These are phyloP conservation scores for Agrotis exclamationis DNA, from an alignment of 2,888 invertebrate genomes.

Conservation along the genomic window DNA sequence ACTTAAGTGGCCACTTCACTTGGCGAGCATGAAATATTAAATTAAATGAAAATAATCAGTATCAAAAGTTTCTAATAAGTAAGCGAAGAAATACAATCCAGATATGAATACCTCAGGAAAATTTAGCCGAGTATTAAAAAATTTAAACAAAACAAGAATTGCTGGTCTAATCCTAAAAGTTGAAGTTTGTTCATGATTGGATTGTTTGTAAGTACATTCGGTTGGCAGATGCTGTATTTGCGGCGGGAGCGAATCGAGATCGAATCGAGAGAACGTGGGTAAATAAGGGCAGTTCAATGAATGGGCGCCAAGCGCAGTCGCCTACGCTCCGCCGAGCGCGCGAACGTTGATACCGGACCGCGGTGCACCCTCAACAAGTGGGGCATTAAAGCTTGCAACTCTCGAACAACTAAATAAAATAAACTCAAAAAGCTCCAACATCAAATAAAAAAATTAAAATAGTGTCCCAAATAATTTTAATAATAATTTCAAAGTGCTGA, in stretches of 20 bases:
- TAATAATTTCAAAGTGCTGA: constrained; percentile 43
- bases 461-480: constrained; percentile 29
- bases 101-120: neutral
- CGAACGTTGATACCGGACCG: constrained; percentile 82
- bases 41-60: neutral
- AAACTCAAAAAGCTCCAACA: constrained; percentile 15
- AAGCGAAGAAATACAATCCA: neutral
- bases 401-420: constrained; percentile 62
- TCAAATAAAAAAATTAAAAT: constrained; percentile 15
- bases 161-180: constrained; percentile 30
- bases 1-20: no score
- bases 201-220: constrained; percentile 55
- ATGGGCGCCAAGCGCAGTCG: constrained; percentile 89
- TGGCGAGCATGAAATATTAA: no score
- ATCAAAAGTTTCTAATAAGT: neutral
- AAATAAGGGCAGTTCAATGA: constrained; percentile 79
- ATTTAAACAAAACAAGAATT: constrained; percentile 10
- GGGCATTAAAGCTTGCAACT: constrained; percentile 67
- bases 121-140: neutral
- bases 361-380: constrained; percentile 84
- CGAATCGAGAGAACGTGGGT: constrained; percentile 77
- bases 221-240: constrained; percentile 46
- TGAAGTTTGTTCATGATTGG: constrained; percentile 43
- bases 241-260: constrained; percentile 70
- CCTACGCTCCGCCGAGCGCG: constrained; percentile 87